Conservation (phyloP, 2,113 vertebrate species). For the Trochalopteron elliotii region DNA sequence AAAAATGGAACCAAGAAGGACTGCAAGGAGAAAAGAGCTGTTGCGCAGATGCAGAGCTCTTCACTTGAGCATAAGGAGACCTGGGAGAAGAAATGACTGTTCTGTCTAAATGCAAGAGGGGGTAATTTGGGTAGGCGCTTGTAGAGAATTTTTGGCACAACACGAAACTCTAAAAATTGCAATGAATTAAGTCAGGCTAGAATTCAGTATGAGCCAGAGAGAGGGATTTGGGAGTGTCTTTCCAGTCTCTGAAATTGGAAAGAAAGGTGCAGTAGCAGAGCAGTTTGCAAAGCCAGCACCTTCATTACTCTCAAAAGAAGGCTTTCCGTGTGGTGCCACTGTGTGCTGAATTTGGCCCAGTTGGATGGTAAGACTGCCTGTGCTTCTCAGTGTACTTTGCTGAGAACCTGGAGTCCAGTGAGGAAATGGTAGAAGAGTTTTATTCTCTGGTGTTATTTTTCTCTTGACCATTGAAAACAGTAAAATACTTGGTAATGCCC, state of each 20-base stretch:
- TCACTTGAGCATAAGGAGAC: background rate
- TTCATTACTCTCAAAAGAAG: background rate
- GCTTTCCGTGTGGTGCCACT: fast-evolving
- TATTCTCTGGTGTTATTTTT: background rate
- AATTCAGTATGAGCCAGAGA: fast-evolving
- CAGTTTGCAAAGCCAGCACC: background rate
- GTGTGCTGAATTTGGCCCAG: background rate
- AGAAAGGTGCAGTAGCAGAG: background rate
- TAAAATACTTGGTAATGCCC: background rate
- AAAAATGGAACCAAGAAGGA: background rate
- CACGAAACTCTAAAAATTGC: background rate
- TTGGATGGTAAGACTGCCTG: background rate
- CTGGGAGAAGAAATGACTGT: background rate
- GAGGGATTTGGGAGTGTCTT: background rate
- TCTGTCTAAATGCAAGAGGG: background rate
- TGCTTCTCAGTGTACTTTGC: background rate
- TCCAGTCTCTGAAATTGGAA: background rate
- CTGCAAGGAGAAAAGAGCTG: background rate
- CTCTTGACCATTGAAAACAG: background rate
- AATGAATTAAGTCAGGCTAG: background rate
- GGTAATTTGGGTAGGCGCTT: background rate
- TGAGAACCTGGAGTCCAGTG: background rate
- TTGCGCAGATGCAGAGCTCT: fast-evolving
- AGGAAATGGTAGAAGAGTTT: background rate
- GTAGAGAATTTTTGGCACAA: background rate